phyloP scores from a whole-genome alignment of 2,888 invertebrate species.

The Perizoma affinitatum region DNA sequence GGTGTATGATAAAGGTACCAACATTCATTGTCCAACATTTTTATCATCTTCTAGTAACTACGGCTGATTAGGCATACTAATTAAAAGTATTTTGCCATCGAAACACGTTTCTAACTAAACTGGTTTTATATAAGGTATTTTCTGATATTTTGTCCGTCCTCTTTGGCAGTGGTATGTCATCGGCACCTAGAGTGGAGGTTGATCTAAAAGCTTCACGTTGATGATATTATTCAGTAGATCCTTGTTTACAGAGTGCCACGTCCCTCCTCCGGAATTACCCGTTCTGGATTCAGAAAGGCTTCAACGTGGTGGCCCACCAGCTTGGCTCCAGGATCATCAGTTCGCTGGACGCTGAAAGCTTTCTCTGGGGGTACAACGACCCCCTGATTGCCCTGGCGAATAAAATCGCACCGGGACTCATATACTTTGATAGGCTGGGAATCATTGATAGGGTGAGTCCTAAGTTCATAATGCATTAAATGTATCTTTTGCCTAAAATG shows the following conservation, averaged over 20 bases:
- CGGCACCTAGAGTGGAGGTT: too few relatives aligned
- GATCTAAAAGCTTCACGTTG: too few relatives aligned
- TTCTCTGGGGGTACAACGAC: constrained; percentile 93
- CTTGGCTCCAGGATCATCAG: constrained; percentile 86
- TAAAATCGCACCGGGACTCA: constrained; percentile 82
- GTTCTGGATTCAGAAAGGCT: constrained; percentile 83
- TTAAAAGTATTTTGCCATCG: too few relatives aligned
- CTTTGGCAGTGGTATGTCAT: too few relatives aligned
- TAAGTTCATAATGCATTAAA: not conserved
- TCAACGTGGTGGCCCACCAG: constrained; percentile 83
- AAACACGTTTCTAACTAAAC: too few relatives aligned
- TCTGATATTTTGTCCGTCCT: too few relatives aligned
- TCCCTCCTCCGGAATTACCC: constrained; percentile 81
- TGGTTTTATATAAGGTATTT: too few relatives aligned
- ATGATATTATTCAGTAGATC: too few relatives aligned
- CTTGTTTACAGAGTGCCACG: constrained; percentile 51
- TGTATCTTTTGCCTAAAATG: not conserved
- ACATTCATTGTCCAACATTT: too few relatives aligned
- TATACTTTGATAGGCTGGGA: constrained; percentile 89
- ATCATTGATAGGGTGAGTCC: constrained; percentile 87
- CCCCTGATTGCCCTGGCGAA: constrained; percentile 88
- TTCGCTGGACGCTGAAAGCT: constrained; percentile 86
- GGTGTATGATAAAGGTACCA: not conserved
- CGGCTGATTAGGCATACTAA: too few relatives aligned
- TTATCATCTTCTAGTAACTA: too few relatives aligned